A percentile compares a stretch with the other conserved stretches of the same genome.
Conservation (phyloP, 2,797 vertebrate genomes). For the Microhierax caerulescens region DNA sequence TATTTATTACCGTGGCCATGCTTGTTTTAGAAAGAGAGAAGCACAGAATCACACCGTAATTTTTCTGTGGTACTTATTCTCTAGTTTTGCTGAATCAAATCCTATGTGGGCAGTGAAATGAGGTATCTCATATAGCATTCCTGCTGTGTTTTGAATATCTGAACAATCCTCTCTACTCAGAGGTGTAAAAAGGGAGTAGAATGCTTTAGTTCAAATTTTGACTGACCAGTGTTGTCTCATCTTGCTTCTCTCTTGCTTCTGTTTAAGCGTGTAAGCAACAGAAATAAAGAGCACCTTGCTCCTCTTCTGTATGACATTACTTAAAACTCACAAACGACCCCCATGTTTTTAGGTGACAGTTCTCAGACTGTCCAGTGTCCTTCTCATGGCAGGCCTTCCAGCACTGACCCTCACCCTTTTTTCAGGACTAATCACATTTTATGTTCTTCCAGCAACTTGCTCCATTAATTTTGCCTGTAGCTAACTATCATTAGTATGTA, state of each 20-base stretch:
- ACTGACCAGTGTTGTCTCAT: background rate
- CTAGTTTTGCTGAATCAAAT: background rate
- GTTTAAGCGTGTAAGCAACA: background rate
- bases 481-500: background rate
- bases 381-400: background rate
- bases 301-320: background rate
- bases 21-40: conserved; percentile 5
- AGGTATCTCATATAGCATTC: background rate
- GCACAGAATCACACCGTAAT: background rate
- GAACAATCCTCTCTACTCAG: background rate
- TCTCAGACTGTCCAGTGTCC: background rate
- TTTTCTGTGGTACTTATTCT: background rate
- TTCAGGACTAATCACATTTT: background rate
- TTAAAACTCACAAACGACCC: background rate
- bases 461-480: background rate
- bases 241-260: background rate
- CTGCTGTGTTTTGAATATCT: background rate
- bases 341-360: background rate
- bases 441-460: background rate
- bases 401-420: background rate
- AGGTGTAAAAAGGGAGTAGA: background rate
- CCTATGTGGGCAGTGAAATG: background rate
- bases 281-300: background rate
- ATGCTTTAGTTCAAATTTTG: background rate
- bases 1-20: background rate